Evolutionary conservation across 2,113 vertebrate species (phyloP).

Genomic region (Recurvirostra avosetta): DNA sequence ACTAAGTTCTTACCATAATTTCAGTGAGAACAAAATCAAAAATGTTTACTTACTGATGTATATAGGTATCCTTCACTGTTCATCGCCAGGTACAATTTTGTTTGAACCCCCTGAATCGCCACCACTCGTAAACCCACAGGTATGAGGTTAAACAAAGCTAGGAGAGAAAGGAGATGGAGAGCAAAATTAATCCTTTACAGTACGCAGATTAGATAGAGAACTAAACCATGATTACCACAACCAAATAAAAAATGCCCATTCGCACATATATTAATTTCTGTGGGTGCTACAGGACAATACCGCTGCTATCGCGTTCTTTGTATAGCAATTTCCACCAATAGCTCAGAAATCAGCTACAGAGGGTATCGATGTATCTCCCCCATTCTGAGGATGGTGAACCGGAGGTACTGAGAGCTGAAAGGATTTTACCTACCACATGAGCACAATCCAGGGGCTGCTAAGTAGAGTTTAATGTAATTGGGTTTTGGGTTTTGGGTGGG

Average conservation of each 20-base stretch:
- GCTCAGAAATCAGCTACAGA: neutral
- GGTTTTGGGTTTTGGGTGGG: neutral
- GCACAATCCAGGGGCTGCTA: neutral
- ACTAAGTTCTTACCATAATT: neutral
- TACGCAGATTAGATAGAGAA: neutral
- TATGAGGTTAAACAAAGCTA: slow-evolving; percentile 98
- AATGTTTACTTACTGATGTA: slow-evolving; percentile 88
- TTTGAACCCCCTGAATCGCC: slow-evolving; percentile 98
- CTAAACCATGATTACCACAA: neutral
- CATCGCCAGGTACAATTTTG: slow-evolving; percentile 97
- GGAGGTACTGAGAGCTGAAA: neutral
- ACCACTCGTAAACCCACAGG: slow-evolving; percentile 98
- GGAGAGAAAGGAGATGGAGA: slow-evolving; percentile 49
- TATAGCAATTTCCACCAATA: neutral
- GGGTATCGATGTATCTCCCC: neutral
- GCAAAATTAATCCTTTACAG: slow-evolving; percentile 12
- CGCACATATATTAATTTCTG: neutral
- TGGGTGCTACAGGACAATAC: neutral
- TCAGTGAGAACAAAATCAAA: neutral
- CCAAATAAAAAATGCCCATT: neutral
- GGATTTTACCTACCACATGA: neutral
- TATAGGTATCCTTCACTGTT: slow-evolving; percentile 98
- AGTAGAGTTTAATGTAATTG: neutral
- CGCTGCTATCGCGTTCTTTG: neutral
- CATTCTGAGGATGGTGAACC: neutral